A percentile compares a stretch with the other conserved stretches of the same genome.
Conservation (phyloP, 1,140 invertebrate species). For the Ericerus pela region DNA sequence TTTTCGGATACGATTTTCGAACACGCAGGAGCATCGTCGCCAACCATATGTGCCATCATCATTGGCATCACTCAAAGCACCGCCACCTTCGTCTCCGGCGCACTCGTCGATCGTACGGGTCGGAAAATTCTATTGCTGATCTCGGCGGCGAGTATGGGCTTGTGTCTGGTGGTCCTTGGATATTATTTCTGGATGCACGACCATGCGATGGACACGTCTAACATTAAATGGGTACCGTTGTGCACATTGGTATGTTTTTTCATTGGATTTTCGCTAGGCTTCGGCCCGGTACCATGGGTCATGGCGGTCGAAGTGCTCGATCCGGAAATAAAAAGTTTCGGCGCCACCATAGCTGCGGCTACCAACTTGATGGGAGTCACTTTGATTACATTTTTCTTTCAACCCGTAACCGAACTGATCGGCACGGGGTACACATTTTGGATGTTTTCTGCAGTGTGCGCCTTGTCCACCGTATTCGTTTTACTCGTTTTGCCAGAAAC, state of each 20-base stretch:
- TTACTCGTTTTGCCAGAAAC: slow-evolving; percentile 59
- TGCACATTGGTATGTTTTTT: slow-evolving; percentile 55
- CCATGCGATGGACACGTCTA: too few relatives aligned
- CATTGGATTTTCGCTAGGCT: slow-evolving; percentile 59
- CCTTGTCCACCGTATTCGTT: slow-evolving; percentile 39
- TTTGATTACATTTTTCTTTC: slow-evolving; percentile 60
- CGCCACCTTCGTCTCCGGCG: slow-evolving; percentile 30
- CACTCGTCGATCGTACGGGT: slow-evolving; percentile 34
- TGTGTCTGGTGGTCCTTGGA: too few relatives aligned
- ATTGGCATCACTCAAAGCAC: too few relatives aligned
- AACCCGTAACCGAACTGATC: slow-evolving; percentile 37
- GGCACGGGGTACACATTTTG: slow-evolving; percentile 58
- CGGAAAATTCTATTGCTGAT: slow-evolving; percentile 39
- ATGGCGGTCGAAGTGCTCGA: slow-evolving; percentile 58
- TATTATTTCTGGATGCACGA: too few relatives aligned
- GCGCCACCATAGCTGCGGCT: slow-evolving; percentile 43
- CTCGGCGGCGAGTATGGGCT: slow-evolving; percentile 24
- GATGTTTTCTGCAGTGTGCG: slow-evolving; percentile 55
- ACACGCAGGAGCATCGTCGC: too few relatives aligned
- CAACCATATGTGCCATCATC: too few relatives aligned
- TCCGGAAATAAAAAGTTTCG: slow-evolving; percentile 58
- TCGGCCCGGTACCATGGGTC: slow-evolving; percentile 65
- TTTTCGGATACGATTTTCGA: slow-evolving; percentile 43
- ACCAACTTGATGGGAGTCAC: slow-evolving; percentile 51
- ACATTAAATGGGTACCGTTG: slow-evolving; percentile 53